Conservation (phyloP, 2,113 vertebrate species). For the Danio rerio region GRCz12tu NC_133180.1:14305501-14306000, state of each 20-base stretch:
- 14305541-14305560: too few species aligned
- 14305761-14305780: neutral
- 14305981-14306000: too few species aligned
- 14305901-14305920: neutral
- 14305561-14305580: too few species aligned
- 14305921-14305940: rapidly evolving
- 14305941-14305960: rapidly evolving
- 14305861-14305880: rapidly evolving
- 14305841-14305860: rapidly evolving
- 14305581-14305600: too few species aligned
- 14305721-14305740: neutral
- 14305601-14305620: too few species aligned
- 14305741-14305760: too few species aligned
- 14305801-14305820: neutral
- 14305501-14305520: too few species aligned
- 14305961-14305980: neutral
- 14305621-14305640: too few species aligned
- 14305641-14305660: too few species aligned
- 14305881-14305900: neutral
- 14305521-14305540: too few species aligned
- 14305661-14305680: too few species aligned
- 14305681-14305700: too few species aligned
- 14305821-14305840: rapidly evolving
- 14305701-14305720: neutral
- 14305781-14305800: neutral